Evolutionary conservation across 2,797 vertebrate genomes (phyloP).

Genomic region (Rachycentron canadum): DNA sequence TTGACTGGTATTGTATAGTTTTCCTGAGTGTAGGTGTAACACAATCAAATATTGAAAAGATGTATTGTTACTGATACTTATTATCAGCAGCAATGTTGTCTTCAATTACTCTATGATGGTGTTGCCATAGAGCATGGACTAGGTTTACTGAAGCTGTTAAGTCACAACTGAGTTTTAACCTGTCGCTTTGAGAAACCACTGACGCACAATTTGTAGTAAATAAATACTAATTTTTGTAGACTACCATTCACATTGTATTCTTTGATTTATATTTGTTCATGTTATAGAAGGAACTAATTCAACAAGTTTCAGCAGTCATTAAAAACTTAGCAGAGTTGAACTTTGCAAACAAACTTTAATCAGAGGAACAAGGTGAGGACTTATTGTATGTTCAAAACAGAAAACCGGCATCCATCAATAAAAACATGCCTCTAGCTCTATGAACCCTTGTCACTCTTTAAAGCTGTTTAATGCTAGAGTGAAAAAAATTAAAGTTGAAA

Average conservation of each 20-base stretch:
- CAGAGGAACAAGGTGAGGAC: slow-evolving; percentile 49
- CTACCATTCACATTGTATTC: slow-evolving; percentile 19
- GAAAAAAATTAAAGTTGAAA: slow-evolving; percentile 46
- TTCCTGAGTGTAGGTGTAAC: slow-evolving; percentile 46
- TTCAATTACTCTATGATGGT: slow-evolving; percentile 40
- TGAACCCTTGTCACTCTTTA: slow-evolving; percentile 35
- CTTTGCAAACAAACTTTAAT: slow-evolving; percentile 70
- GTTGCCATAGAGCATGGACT: slow-evolving; percentile 51
- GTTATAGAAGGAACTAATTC: background rate
- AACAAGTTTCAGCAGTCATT: slow-evolving; percentile 42
- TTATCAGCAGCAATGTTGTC: slow-evolving; percentile 49
- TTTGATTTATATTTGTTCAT: slow-evolving; percentile 26
- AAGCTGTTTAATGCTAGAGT: slow-evolving; percentile 63
- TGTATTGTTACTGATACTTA: slow-evolving; percentile 51
- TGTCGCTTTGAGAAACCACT: slow-evolving; percentile 57
- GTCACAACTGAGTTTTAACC: slow-evolving; percentile 45
- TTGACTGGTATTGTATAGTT: slow-evolving; percentile 44
- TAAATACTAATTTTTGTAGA: slow-evolving; percentile 78
- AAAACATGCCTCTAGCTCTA: slow-evolving; percentile 26
- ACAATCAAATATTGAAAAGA: slow-evolving; percentile 47
- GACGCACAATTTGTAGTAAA: slow-evolving; percentile 79
- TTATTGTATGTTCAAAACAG: slow-evolving; percentile 39
- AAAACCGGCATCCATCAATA: slow-evolving; percentile 27
- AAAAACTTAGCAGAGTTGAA: slow-evolving; percentile 26
- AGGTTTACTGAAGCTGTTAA: slow-evolving; percentile 48